A percentile compares a stretch with the other conserved stretches of the same genome.
Evolutionary conservation across 1,140 invertebrate genomes (phyloP).

Genomic region (Luehdorfia chinensis): DNA sequence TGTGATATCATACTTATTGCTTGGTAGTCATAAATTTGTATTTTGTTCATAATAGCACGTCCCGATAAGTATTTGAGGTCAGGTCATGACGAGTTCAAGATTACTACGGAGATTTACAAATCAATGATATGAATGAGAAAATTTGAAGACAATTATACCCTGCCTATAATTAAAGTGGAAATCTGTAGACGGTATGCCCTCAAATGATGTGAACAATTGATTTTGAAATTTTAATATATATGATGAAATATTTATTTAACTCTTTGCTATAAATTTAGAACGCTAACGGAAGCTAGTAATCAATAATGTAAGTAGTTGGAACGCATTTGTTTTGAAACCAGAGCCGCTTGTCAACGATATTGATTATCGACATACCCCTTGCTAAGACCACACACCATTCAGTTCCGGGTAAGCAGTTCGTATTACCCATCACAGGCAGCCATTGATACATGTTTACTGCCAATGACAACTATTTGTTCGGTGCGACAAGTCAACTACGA

Average conservation of each 20-base stretch:
- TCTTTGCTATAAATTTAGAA: background rate
- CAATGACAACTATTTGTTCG: slow-evolving; percentile 1
- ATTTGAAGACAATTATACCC: too few species aligned
- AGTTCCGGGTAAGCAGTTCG: slow-evolving; percentile 29
- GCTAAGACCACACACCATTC: slow-evolving; percentile 29
- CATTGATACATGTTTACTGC: slow-evolving; percentile 4
- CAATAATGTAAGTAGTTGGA: slow-evolving; percentile 26
- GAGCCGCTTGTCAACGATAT: slow-evolving; percentile 27
- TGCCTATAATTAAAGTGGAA: too few species aligned
- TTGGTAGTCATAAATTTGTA: too few species aligned
- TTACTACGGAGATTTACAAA: too few species aligned
- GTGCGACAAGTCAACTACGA: too few species aligned
- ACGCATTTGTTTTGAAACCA: slow-evolving; percentile 34
- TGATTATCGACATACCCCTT: slow-evolving; percentile 3
- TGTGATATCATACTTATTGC: too few species aligned
- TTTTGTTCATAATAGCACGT: too few species aligned
- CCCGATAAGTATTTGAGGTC: slow-evolving; percentile 6
- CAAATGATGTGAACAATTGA: too few species aligned
- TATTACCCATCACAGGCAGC: slow-evolving; percentile 17
- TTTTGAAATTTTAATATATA: too few species aligned
- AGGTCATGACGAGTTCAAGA: slow-evolving; percentile 7
- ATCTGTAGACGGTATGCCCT: too few species aligned
- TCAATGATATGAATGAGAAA: too few species aligned
- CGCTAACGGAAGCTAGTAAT: slow-evolving; percentile 16
- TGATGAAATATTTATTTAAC: too few species aligned